Conservation (phyloP, 23 tunicate species). For the Trididemnum nubilum region DNA sequence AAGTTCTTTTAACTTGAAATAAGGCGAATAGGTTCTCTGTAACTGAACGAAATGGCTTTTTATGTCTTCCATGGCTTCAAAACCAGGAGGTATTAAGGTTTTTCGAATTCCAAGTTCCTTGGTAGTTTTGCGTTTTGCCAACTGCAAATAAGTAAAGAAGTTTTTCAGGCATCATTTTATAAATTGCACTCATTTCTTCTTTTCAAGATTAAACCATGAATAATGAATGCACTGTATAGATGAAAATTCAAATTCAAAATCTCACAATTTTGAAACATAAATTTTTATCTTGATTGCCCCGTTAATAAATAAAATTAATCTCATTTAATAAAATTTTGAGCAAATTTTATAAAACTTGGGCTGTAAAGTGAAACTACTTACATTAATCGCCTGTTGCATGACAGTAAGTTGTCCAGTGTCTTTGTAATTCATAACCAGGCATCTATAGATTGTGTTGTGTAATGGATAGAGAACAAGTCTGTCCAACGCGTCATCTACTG, state of each 20-base stretch:
- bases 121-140: conserved; percentile 52
- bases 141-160: conserved; percentile 21
- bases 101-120: conserved; percentile 79
- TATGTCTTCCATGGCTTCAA: conserved; percentile 55
- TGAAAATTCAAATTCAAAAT: no score
- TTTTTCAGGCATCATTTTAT: no score
- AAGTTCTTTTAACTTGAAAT: conserved; percentile 81
- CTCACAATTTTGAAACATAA: no score
- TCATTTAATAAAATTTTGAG: no score
- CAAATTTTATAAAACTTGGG: no score
- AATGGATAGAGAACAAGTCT: conserved; percentile 74
- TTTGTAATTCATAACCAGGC: conserved; percentile 65
- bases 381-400: conserved; percentile 75
- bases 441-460: conserved; percentile 67
- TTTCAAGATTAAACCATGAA: no score
- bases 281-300: no score
- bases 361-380: no score
- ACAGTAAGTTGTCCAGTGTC: conserved; percentile 61
- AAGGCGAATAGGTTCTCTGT: conserved; percentile 88
- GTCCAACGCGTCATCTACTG: conserved; percentile 95
- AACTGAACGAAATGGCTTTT: conserved; percentile 56
- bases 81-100: conserved; percentile 73
- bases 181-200: no score
- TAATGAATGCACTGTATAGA: no score
- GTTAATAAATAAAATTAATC: no score